Evolutionary conservation across 2,888 invertebrate species (phyloP).

Genomic region (Melikaiella ostensackeni): DNA sequence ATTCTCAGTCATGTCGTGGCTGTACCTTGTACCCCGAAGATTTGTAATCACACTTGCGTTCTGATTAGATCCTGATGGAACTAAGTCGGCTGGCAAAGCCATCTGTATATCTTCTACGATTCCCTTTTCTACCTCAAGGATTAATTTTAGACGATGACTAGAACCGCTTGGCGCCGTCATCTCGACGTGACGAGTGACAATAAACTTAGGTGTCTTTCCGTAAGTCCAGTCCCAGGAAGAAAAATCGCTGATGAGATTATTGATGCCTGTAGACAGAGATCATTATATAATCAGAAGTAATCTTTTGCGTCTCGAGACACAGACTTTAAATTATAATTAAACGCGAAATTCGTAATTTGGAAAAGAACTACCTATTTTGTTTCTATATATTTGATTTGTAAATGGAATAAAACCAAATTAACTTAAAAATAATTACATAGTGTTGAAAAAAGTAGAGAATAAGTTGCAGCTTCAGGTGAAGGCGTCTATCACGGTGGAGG

Average conservation of each 20-base stretch:
- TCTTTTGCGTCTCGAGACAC: neutral
- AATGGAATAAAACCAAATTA: no score
- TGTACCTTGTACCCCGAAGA: constrained; percentile 83
- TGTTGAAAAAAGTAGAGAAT: no score
- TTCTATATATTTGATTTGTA: no score
- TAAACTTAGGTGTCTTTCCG: constrained; percentile 92
- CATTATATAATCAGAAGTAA: neutral
- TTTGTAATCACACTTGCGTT: constrained; percentile 83
- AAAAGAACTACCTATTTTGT: no score
- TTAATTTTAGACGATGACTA: constrained; percentile 79
- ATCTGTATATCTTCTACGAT: constrained; percentile 83
- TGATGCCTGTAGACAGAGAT: constrained; percentile 81
- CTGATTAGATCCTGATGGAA: constrained; percentile 81
- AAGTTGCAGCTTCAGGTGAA: no score
- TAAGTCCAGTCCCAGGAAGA: constrained; percentile 92
- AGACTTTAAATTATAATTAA: no score
- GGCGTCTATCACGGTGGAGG: no score
- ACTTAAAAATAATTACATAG: no score
- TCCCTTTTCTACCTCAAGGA: constrained; percentile 83
- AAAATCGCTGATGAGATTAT: constrained; percentile 84
- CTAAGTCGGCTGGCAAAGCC: constrained; percentile 81
- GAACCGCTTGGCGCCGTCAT: constrained; percentile 76
- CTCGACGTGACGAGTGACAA: constrained; percentile 83
- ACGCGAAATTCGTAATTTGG: no score
- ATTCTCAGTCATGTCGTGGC: constrained; percentile 77